Conservation (phyloP, 1,140 invertebrate genomes). For the Theocolax elegans region DNA sequence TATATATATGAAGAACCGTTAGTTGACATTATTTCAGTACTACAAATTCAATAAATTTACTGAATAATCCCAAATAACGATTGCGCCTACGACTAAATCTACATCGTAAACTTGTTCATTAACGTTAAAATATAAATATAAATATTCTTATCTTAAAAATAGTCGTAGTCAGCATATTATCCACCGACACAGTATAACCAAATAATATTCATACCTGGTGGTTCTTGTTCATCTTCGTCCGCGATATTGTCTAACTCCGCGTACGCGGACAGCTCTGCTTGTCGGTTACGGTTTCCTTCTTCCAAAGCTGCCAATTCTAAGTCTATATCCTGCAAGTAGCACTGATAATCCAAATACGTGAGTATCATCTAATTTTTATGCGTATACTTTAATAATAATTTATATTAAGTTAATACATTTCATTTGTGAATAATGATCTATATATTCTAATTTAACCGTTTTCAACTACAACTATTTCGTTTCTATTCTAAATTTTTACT, state of each 20-base stretch:
- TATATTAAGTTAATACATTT: background rate
- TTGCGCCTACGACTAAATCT: background rate
- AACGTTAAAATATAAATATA: background rate
- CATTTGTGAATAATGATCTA: too few relatives aligned
- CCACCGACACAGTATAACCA: background rate
- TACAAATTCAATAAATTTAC: background rate
- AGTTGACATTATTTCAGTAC: slow-evolving; percentile 20
- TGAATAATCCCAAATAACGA: slow-evolving; percentile 20
- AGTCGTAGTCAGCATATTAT: background rate
- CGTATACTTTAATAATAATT: background rate
- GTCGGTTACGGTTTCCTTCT: slow-evolving; percentile 63
- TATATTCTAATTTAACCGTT: background rate
- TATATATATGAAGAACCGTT: background rate
- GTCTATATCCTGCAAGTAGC: slow-evolving; percentile 66
- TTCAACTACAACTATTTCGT: too few relatives aligned
- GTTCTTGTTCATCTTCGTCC: slow-evolving; percentile 67
- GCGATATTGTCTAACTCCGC: slow-evolving; percentile 70
- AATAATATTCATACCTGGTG: slow-evolving; percentile 61
- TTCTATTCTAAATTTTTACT: background rate
- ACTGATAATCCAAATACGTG: slow-evolving; percentile 52
- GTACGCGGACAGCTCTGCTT: slow-evolving; percentile 65
- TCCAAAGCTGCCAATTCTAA: slow-evolving; percentile 64
- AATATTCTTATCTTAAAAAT: background rate
- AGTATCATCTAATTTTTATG: background rate
- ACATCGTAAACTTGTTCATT: background rate